These are phyloP conservation scores for Cabera pusaria DNA, from an alignment of 2,888 invertebrate genomes.

Conservation along the genomic window DNA sequence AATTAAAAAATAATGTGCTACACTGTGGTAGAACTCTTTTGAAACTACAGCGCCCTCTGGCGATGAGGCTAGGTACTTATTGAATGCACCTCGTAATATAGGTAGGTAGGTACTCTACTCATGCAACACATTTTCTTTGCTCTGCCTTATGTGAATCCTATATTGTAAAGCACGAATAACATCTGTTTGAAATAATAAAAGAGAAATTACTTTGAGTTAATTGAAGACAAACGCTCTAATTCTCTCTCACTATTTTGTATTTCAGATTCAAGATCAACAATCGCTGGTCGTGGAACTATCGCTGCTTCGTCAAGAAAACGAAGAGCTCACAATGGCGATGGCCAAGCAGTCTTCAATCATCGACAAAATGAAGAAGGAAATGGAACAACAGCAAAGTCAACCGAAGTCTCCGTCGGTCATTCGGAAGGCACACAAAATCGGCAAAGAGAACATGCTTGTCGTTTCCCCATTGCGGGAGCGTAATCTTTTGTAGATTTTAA, in stretches of 20 bases:
- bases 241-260: conserved; percentile 3
- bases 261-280: conserved; percentile 76
- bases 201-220: too few relatives aligned
- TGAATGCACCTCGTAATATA: too few relatives aligned
- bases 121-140: too few relatives aligned
- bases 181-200: too few relatives aligned
- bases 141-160: too few relatives aligned
- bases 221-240: too few relatives aligned
- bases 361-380: conserved; percentile 71
- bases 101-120: too few relatives aligned
- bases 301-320: conserved; percentile 74
- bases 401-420: conserved; percentile 70
- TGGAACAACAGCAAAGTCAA: conserved; percentile 54
- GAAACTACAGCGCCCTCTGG: too few relatives aligned
- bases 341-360: conserved; percentile 72
- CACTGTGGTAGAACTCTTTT: too few relatives aligned
- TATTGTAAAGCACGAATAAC: too few relatives aligned
- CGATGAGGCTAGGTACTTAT: too few relatives aligned
- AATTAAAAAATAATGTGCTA: too few relatives aligned
- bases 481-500: conserved; percentile 61
- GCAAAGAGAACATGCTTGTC: conserved; percentile 69
- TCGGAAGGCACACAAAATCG: conserved; percentile 65
- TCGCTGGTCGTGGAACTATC: conserved; percentile 74
- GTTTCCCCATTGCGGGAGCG: conserved; percentile 76
- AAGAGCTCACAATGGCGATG: conserved; percentile 68